Percentiles rank a stretch among this genome's conserved stretches.
These are phyloP conservation scores for Tetramorium bicarinatum DNA, from an alignment of 2,888 invertebrate genomes.

Conservation along the genomic window DNA sequence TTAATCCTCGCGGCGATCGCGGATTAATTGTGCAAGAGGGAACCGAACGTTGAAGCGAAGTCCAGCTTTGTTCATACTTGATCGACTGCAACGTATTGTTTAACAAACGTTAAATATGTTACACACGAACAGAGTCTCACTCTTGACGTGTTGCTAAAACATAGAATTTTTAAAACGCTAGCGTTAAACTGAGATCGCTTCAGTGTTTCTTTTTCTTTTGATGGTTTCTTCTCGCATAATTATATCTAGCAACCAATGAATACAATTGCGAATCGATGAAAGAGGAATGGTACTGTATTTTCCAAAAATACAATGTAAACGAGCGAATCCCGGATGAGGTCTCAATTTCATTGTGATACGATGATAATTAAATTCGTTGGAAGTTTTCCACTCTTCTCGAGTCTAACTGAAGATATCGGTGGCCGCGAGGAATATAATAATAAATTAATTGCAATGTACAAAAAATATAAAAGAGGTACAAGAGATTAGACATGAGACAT, in stretches of 20 bases:
- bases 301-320: not conserved
- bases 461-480: no score
- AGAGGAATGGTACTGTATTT: not conserved
- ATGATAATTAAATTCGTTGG: not conserved
- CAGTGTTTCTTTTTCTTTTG: not conserved
- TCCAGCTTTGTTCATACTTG: not conserved
- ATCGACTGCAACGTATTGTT: not conserved
- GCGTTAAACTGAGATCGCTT: not conserved
- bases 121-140: not conserved
- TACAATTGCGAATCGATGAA: not conserved
- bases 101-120: not conserved
- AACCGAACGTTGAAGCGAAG: not conserved
- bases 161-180: conserved; percentile 1
- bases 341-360: not conserved
- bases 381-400: not conserved
- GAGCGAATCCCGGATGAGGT: not conserved
- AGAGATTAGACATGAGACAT: no score
- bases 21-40: not conserved
- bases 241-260: not conserved
- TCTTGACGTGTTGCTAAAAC: not conserved
- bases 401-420: no score
- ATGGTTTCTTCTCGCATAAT: not conserved
- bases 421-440: no score
- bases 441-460: no score
- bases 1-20: not conserved